Base-by-base conservation (phyloP, 2,113 vertebrate species). In the Caloenas nicobarica region DNA sequence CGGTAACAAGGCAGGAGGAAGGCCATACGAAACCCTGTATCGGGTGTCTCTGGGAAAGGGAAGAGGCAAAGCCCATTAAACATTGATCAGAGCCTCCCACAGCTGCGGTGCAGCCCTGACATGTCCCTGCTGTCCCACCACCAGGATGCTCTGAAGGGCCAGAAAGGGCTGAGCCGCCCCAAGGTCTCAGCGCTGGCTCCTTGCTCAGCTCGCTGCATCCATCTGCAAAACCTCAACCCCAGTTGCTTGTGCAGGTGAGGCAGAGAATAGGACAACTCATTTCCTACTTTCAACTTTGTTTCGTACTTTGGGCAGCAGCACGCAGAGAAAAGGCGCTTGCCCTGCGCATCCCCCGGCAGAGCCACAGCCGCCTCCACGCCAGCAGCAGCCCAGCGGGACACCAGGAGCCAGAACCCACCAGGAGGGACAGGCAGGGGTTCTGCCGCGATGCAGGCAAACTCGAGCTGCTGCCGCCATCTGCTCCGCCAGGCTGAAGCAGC, bases 41-140 rank as follows among this genome's bases (percentile, higher is more conserved):
- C 74, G 0, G 34, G 70, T 98, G 85, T 97, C 96, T 56, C 68
- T 25, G 25, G 34, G 71, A 85, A 89, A 94, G 54, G 64, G 51
- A 60, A 80, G 87, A 92, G 44, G 40, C 69, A 92, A 76, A 91
- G 66, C 19, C 69, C 64, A 96, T 98, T 73, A 97, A 98, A 97
- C 70, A 97, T 97, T 98, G 87, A 98, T 91, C 69, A 51, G 61
- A 61, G 72, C 2, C 33, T 22, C 42, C 60, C 4, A 0, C 23
- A 92, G 91, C 86, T 23, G 58, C 0, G 0, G 51, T 9, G 3
- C 31, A 74, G 74, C 28, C 66, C 80, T 18, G 14, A 1, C 1
- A 0, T 2, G 4, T 64, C 68, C 81, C 25, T 11, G 31, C 38
- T 5, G 0, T 62, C 71, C 83, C 3, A 7, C 24, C 38, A 29